Percentiles rank a stretch among this genome's conserved stretches.
Evolutionary conservation across 35 echinoderm and acorn worm genomes (phyloP).

Genomic region (Chiridota heheva): DNA sequence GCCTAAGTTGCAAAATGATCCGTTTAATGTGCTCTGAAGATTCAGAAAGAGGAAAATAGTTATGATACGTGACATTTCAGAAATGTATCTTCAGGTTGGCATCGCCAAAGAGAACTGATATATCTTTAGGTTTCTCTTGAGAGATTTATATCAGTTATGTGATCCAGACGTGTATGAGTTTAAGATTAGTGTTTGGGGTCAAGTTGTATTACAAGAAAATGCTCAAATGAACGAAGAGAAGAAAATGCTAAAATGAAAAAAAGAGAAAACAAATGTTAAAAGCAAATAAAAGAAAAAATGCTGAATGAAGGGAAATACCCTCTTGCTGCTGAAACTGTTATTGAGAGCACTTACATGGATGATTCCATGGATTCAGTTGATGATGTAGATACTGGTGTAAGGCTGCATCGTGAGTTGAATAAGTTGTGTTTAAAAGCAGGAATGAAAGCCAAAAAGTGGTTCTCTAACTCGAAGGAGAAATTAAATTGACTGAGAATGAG

Average conservation of each 20-base stretch:
- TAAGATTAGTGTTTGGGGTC: conserved; percentile 29
- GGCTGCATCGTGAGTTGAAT: conserved; percentile 19
- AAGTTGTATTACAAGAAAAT: conserved; percentile 25
- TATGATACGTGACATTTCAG: conserved; percentile 29
- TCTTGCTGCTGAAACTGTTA: conserved; percentile 12
- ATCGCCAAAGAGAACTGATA: conserved; percentile 7
- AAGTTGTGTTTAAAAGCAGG: conserved; percentile 36
- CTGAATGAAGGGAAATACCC: neutral
- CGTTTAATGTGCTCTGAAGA: conserved; percentile 33
- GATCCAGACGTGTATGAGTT: conserved; percentile 32
- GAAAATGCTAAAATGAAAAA: no score
- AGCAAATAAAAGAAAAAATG: no score
- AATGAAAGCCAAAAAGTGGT: conserved; percentile 37
- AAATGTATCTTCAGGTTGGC: conserved; percentile 43
- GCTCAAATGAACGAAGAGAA: neutral
- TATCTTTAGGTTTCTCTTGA: conserved; percentile 40
- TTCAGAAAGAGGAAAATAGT: conserved; percentile 33
- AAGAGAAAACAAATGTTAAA: no score
- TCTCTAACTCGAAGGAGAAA: conserved; percentile 17
- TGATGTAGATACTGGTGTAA: neutral
- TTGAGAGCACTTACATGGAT: conserved; percentile 37
- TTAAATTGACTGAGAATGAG: conserved; percentile 2
- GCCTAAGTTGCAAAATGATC: conserved; percentile 44
- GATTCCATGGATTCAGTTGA: conserved; percentile 41
- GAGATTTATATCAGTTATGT: neutral